Conservation (phyloP, 1,140 invertebrate genomes). For the Lethrus apterus region DNA sequence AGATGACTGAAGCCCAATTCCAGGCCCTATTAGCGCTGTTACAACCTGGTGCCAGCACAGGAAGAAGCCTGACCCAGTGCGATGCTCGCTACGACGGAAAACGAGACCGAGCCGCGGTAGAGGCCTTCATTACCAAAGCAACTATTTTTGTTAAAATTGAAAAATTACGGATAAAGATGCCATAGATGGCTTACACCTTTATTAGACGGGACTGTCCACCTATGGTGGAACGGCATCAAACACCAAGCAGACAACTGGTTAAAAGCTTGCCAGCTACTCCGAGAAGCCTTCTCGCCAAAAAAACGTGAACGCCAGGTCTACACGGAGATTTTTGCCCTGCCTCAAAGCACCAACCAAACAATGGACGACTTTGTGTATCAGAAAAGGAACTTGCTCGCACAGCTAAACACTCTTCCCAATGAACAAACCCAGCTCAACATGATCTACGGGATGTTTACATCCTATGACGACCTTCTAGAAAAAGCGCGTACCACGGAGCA, state of each 20-base stretch:
- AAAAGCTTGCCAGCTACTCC: background rate
- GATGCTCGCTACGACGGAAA: too few relatives aligned
- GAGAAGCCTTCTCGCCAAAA: slow-evolving; percentile 6
- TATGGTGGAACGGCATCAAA: slow-evolving; percentile 7
- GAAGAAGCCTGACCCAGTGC: too few relatives aligned
- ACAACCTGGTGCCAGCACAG: too few relatives aligned
- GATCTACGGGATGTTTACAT: slow-evolving; percentile 4
- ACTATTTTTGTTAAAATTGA: too few relatives aligned
- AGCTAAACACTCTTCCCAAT: background rate
- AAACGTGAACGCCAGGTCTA: slow-evolving; percentile 1
- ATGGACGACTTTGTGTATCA: slow-evolving; percentile 3
- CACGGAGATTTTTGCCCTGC: background rate
- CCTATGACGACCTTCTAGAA: too few relatives aligned
- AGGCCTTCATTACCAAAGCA: too few relatives aligned
- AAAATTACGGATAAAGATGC: slow-evolving; percentile 3
- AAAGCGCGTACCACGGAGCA: too few relatives aligned
- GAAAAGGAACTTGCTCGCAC: background rate
- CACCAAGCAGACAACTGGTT: background rate
- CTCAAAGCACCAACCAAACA: background rate
- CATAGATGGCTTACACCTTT: slow-evolving; percentile 2
- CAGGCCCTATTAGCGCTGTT: slow-evolving; percentile 30
- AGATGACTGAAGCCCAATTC: slow-evolving; percentile 34
- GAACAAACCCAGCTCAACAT: slow-evolving; percentile 3
- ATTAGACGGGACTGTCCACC: background rate
- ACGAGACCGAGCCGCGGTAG: too few relatives aligned